Evolutionary conservation across 92 coral and sea anemone species (phyloP), one percentile per base, ranked within the genome.

Genomic region (Bergia sp.): DNA sequence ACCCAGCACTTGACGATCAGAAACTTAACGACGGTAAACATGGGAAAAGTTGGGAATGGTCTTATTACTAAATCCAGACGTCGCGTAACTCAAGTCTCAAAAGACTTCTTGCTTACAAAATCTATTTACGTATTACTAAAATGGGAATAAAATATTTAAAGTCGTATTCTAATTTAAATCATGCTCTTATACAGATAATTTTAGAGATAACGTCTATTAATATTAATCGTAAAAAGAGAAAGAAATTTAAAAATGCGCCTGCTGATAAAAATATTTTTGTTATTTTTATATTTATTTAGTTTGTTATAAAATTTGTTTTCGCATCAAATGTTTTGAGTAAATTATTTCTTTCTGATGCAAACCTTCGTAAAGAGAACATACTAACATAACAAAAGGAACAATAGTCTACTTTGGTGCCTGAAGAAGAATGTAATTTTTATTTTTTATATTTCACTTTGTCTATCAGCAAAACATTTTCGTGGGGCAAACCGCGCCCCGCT

Each of bases 261-360:
- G 49, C 85, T 23, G 72, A 53, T 53, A 13, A 44, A 47, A 80
- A 80, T 80, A 80, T 80, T 81, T 81, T 81, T 29, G 29, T 61
- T 81, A 61, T 57, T 57, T 81, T 55, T 79, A 15, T 79, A 49
- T 47, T 36, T 79, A 81, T 61, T 81, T 81, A 80, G 50, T 50
- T 55, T 3, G 72, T 81, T 81, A 21, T 16, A 7, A 38, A 58
- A 61, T 15, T 81, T 79, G 23, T 53, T 81, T 61, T 61, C 15
- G 61, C 61, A 79, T 23, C 12, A 61, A 37, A 58, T 1, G 49
- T 38, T 81, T 57, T 36, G 21, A 39, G 85, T 81, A 81, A 80
- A 37, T 80, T 80, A 80, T 81, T 61, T 41, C n/a, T 23, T 79
- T 37, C 42, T n/a, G 10, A 79, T 13, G 42, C 74, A 57, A 49